These are phyloP conservation scores for Peromyscus melanophrys DNA, from an alignment of 2,797 vertebrate species.

Conservation along the genomic window DNA sequence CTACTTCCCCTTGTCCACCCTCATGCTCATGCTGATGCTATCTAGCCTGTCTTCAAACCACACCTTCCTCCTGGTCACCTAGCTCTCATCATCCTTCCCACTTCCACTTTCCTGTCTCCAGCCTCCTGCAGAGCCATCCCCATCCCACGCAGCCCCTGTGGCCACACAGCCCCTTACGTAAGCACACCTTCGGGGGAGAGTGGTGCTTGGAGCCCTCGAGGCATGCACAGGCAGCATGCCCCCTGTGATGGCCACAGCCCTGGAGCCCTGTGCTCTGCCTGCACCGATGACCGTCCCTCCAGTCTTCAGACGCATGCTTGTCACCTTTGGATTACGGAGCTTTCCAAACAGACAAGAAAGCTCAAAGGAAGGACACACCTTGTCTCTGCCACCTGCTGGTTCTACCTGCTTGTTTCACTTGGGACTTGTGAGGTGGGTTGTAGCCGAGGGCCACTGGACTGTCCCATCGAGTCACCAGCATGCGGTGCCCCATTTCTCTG, in stretches of 20 bases:
- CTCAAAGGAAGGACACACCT: too few relatives aligned
- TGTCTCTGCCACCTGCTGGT: neutral
- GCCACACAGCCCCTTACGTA: neutral
- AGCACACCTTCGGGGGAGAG: neutral
- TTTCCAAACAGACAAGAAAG: too few relatives aligned
- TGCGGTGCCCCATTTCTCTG: fast-evolving
- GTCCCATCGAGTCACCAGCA: fast-evolving
- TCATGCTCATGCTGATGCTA: fast-evolving
- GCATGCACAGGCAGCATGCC: fast-evolving
- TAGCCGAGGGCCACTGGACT: neutral
- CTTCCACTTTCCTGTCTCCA: neutral
- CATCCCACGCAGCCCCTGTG: neutral
- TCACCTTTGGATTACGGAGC: neutral
- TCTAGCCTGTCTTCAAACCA: neutral
- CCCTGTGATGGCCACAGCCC: fast-evolving
- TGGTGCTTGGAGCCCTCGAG: neutral
- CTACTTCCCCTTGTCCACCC: neutral
- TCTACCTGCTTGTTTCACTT: neutral
- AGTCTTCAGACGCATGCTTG: neutral
- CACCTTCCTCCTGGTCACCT: neutral
- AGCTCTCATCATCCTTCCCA: too few relatives aligned
- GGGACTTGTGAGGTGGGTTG: neutral
- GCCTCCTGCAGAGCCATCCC: neutral
- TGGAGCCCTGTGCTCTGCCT: neutral
- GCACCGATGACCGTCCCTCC: fast-evolving